phyloP scores from a whole-genome alignment of 2,113 vertebrate species.

The Corythoichthys haematopterus region DNA sequence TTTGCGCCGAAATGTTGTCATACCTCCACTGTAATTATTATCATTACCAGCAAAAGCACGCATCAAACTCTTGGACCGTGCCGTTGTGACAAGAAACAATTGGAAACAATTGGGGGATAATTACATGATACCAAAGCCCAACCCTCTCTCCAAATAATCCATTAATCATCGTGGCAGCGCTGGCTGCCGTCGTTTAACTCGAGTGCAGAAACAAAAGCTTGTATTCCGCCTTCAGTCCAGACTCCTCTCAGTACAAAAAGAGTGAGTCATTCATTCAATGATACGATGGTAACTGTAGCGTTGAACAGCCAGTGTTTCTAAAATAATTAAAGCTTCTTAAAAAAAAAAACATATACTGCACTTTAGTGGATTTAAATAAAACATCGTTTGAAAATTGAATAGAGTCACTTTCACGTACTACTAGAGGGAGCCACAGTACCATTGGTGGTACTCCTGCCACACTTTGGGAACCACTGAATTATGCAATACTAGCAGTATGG shows the following conservation, averaged over 20 bases:
- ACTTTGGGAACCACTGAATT: too few relatives aligned
- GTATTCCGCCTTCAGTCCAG: conserved; percentile 9
- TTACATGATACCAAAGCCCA: conserved; percentile 40
- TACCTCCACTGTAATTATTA: neutral
- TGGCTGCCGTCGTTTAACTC: conserved; percentile 32
- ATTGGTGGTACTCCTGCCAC: too few relatives aligned
- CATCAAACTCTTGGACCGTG: conserved; percentile 17
- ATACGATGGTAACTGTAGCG: too few relatives aligned
- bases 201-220: conserved; percentile 28
- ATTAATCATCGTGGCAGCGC: conserved; percentile 46
- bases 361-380: too few relatives aligned
- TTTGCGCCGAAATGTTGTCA: neutral
- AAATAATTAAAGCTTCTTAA: too few relatives aligned
- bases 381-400: too few relatives aligned
- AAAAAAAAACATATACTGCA: too few relatives aligned
- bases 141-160: conserved; percentile 40
- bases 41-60: conserved; percentile 12
- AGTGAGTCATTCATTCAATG: too few relatives aligned
- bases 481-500: too few relatives aligned
- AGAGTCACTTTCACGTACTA: too few relatives aligned
- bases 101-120: conserved; percentile 42
- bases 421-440: too few relatives aligned
- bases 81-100: conserved; percentile 21
- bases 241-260: conserved; percentile 17
- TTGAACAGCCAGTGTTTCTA: too few relatives aligned